A percentile compares a stretch with the other conserved stretches of the same genome.
Evolutionary conservation across 2,888 invertebrate genomes (phyloP).

Genomic region (Pandemis corylana): DNA sequence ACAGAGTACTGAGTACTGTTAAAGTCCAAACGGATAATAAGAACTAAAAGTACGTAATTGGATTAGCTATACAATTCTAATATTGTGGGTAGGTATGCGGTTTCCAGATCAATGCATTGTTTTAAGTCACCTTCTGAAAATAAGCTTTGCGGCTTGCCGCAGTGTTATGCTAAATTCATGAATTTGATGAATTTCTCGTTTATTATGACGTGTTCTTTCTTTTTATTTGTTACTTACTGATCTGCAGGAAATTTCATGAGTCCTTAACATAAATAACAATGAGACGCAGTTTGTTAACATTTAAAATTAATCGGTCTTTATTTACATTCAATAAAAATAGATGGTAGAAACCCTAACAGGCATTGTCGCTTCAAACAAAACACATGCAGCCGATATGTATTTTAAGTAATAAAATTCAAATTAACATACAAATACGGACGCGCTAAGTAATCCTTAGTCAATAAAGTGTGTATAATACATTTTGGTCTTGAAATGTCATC

Average conservation of each 20-base stretch:
- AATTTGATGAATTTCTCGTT: background rate
- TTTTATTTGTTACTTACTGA: background rate
- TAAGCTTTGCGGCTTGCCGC: background rate
- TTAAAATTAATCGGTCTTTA: background rate
- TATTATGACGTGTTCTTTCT: background rate
- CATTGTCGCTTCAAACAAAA: constrained; percentile 20
- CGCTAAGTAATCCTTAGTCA: constrained; percentile 41
- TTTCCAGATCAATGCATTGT: background rate
- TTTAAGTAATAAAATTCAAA: constrained; percentile 35
- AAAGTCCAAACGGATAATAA: background rate
- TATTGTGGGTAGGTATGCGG: background rate
- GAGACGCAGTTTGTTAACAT: no score
- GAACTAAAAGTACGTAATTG: background rate
- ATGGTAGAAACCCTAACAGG: background rate
- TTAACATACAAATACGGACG: constrained; percentile 36
- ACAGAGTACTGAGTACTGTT: background rate
- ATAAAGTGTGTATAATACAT: constrained; percentile 35
- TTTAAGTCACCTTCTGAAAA: background rate
- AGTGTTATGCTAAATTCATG: background rate
- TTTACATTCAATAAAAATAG: background rate
- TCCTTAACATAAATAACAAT: no score
- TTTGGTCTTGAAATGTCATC: constrained; percentile 31
- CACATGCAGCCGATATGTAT: constrained; percentile 22
- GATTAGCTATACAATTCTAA: background rate
- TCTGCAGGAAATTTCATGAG: background rate